These are phyloP conservation scores for Myripristis jacobus DNA, from an alignment of 2,797 vertebrate species.

Conservation along the genomic window DNA sequence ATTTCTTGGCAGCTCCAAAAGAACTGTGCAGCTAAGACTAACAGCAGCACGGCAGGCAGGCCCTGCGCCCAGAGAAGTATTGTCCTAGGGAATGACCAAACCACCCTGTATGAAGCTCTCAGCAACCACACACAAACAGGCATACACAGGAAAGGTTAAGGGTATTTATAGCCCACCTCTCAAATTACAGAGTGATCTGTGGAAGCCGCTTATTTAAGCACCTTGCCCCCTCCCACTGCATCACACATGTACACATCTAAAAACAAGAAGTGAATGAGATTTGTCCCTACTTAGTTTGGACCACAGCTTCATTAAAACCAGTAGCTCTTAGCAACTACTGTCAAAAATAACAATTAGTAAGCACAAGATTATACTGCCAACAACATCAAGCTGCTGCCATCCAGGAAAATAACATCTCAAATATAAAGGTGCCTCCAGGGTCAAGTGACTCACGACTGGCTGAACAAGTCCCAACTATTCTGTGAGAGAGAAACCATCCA, in stretches of 20 bases:
- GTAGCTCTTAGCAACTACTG: background rate
- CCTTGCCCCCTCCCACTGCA: constrained; percentile 74
- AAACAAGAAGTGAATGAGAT: constrained; percentile 43
- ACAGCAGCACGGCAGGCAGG: constrained; percentile 13
- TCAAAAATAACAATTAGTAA: background rate
- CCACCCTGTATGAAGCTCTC: constrained; percentile 58
- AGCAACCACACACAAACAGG: constrained; percentile 72
- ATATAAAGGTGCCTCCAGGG: constrained; percentile 49
- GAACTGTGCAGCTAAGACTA: constrained; percentile 36
- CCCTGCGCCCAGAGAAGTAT: constrained; percentile 56
- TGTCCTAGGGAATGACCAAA: constrained; percentile 62
- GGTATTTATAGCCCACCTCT: constrained; percentile 86
- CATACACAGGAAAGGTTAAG: constrained; percentile 84
- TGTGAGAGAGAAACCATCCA: constrained; percentile 22
- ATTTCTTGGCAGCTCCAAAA: constrained; percentile 62
- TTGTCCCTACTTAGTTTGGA: constrained; percentile 30
- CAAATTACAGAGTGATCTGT: constrained; percentile 83
- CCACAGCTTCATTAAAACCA: constrained; percentile 7
- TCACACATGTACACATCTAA: constrained; percentile 55
- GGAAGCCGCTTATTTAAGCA: constrained; percentile 80
- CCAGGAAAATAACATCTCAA: constrained; percentile 13
- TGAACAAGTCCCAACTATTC: constrained; percentile 75
- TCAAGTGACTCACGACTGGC: constrained; percentile 41
- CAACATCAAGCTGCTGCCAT: constrained; percentile 11
- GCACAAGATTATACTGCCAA: constrained; percentile 6